Percentiles rank a stretch among this genome's conserved stretches.
phyloP scores from a whole-genome alignment of 2,888 invertebrate species.

The Torymus texanus region DNA sequence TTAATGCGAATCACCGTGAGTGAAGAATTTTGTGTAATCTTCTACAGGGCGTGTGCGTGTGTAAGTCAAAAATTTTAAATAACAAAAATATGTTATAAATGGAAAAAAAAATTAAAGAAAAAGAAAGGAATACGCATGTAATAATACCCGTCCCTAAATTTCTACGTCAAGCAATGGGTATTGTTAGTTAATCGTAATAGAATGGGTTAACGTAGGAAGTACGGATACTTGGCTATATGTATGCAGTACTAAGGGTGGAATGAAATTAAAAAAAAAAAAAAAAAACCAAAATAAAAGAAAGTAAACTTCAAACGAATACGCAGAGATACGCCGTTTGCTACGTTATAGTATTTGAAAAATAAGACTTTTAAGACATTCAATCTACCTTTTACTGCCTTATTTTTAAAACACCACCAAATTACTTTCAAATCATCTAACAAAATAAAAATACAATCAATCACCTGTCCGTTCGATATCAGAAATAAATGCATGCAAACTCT shows the following conservation, averaged over 20 bases:
- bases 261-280: background rate
- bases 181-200: conserved; percentile 16
- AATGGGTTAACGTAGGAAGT: conserved; percentile 13
- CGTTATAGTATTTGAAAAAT: too few species aligned
- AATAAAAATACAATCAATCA: background rate
- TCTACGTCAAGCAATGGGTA: conserved; percentile 22
- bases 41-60: too few species aligned
- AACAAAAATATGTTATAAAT: background rate
- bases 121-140: conserved; percentile 3
- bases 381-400: background rate
- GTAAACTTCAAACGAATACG: too few species aligned
- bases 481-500: conserved; percentile 33
- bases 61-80: too few species aligned
- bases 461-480: conserved; percentile 20
- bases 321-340: too few species aligned
- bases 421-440: conserved; percentile 3
- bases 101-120: conserved; percentile 10
- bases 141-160: background rate
- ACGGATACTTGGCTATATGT: background rate
- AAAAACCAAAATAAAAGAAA: too few species aligned
- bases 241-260: conserved; percentile 8
- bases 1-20: too few species aligned
- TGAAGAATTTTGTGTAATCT: too few species aligned
- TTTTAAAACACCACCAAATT: conserved; percentile 16
- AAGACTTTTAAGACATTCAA: too few species aligned